These are phyloP conservation scores for Rotaria socialis DNA, from an alignment of 2,888 invertebrate species.

Conservation along the genomic window DNA sequence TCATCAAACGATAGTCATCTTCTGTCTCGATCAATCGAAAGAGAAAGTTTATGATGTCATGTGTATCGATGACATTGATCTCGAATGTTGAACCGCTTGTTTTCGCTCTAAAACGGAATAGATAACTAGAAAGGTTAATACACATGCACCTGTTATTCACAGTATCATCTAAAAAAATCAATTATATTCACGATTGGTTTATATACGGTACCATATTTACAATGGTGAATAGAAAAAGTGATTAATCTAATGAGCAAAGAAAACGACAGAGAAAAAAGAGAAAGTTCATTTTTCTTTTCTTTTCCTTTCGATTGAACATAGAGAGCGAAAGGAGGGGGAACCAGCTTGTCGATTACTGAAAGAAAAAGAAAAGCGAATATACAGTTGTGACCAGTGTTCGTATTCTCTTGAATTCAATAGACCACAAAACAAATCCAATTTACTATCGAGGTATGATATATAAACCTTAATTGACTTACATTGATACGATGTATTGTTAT, in stretches of 20 bases:
- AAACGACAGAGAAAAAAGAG: not conserved
- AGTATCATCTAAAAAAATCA: not conserved
- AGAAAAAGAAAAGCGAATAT: not conserved
- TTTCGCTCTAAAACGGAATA: not conserved
- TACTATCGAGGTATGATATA: too few species aligned
- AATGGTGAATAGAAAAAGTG: constrained; percentile 2
- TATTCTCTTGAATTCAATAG: not conserved
- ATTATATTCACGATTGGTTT: constrained; percentile 5
- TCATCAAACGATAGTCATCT: not conserved
- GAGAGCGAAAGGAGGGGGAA: not conserved
- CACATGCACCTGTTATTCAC: not conserved
- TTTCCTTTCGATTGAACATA: constrained; percentile 1
- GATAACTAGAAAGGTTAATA: not conserved
- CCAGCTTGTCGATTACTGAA: not conserved
- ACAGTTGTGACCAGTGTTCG: not conserved
- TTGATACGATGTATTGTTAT: too few species aligned
- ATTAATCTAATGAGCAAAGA: constrained; percentile 25
- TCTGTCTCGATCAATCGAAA: not conserved
- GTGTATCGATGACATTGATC: not conserved
- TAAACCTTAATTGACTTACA: too few species aligned
- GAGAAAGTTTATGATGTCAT: not conserved
- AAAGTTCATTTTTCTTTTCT: constrained; percentile 12
- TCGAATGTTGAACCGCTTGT: not conserved
- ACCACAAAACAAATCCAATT: too few species aligned
- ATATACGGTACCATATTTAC: not conserved